phyloP scores from a whole-genome alignment of 2,113 vertebrate genomes.

The Pelusios castaneus region DNA sequence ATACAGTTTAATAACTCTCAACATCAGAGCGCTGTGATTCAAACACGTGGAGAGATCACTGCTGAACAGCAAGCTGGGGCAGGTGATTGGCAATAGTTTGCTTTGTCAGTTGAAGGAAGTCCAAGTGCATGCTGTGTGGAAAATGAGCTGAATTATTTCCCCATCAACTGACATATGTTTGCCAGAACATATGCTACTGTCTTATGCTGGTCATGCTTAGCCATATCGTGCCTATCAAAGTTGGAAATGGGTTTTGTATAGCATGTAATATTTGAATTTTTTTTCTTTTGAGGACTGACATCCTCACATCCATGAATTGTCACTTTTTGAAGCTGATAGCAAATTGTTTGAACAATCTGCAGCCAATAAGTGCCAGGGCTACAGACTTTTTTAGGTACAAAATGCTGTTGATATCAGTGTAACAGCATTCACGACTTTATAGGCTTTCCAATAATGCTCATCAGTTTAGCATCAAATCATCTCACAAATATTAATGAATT shows the following conservation, averaged over 20 bases:
- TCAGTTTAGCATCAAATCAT: not conserved
- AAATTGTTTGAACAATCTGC: not conserved
- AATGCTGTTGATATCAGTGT: not conserved
- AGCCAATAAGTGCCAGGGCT: not conserved
- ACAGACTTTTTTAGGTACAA: not conserved
- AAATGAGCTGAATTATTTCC: slow-evolving; percentile 17
- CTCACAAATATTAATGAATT: not conserved
- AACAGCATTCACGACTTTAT: not conserved
- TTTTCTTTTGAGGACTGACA: slow-evolving; percentile 4
- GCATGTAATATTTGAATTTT: not conserved
- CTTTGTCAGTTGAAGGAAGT: not conserved
- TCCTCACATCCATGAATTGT: not conserved
- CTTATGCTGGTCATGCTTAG: not conserved
- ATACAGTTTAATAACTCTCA: not conserved
- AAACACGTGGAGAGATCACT: not conserved
- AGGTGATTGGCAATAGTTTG: not conserved
- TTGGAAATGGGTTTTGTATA: not conserved
- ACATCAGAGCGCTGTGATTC: not conserved
- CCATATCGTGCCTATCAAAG: not conserved
- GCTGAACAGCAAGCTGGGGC: not conserved
- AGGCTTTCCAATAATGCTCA: not conserved
- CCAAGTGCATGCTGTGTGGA: not conserved
- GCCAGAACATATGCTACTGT: not conserved
- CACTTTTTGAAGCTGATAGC: not conserved
- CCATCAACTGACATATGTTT: slow-evolving; percentile 4